Base-by-base conservation (phyloP, 2,888 invertebrate genomes). In the Scaptodrosophila latifasciaeformis region DNA sequence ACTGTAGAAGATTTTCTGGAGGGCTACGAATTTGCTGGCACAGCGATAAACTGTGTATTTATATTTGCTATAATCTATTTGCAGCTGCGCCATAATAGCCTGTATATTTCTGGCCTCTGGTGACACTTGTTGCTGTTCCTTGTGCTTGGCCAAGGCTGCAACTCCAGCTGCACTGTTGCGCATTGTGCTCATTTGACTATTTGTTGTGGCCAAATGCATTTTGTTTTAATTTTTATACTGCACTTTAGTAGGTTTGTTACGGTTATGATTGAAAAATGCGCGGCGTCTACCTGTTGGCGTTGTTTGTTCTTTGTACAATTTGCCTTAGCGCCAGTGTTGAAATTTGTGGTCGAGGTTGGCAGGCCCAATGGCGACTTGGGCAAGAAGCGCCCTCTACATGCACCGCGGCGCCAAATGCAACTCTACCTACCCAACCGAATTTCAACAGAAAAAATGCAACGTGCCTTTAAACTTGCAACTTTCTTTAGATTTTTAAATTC, bases 1-100 rank as follows among this genome's bases (percentile, higher is more conserved):
- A 86, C 86, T 86, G 59, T 81, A 78, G 15, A 86, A 78, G 1
- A 76, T 70, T 54, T 85, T 84, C 51, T 86, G 84, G 6, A 86
- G 47, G 1, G 80, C 74, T 2, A 83, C 70, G 44, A 85, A 70
- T 69, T 86, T 86, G 9, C 76, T 68, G 10, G 86, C 86, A 59
- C 86, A 84, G 6, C 86, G 81, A 66, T 86, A 86, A 10, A 85
- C 85, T 0, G 85, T 85, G 49, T 82, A 86, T 56, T 84, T 86
- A 53, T 81, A 86, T 10, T 67, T 56, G 5, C 71, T 59, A 52
- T 76, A 86, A 45, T 85, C 84, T 43, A 56, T 47, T 39, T 82
- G 74, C n/a, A 86, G 52, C 50, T 82, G 71, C 0, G 68, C 62
- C 60, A 86, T 78, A 9, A 85, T 81, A 4, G 72, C 70, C 0